Evolutionary conservation across 2,113 vertebrate species (phyloP).

Genomic region (Myotis davidii): DNA sequence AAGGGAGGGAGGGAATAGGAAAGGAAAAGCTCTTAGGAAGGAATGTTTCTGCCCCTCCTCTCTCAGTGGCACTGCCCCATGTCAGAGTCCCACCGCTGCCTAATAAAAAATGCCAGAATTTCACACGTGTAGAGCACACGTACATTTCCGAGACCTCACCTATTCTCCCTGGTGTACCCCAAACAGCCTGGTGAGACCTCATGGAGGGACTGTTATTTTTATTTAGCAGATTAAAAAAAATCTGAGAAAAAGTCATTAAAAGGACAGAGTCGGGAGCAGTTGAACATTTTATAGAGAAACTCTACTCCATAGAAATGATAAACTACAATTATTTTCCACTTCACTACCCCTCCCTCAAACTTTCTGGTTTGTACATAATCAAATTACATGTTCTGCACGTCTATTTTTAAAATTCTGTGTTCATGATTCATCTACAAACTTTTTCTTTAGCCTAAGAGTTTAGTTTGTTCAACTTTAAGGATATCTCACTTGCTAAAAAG

Average conservation of each 20-base stretch:
- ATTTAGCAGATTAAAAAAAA: conserved; percentile 14
- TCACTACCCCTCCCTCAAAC: not conserved
- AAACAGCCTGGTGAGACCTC: not conserved
- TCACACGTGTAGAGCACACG: not conserved
- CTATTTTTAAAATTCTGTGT: not conserved
- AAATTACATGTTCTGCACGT: not conserved
- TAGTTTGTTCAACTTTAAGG: not conserved
- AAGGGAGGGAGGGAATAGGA: not conserved
- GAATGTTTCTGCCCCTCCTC: not conserved
- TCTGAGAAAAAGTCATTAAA: not conserved
- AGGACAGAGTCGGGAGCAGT: not conserved
- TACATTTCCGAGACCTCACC: not conserved
- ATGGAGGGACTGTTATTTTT: not conserved
- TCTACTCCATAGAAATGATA: not conserved
- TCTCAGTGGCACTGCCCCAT: not conserved
- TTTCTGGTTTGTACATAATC: not conserved
- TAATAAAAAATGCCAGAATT: not conserved
- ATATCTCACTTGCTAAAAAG: conserved; percentile 28
- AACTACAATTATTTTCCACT: not conserved
- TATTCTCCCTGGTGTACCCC: not conserved
- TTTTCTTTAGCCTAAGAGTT: not conserved
- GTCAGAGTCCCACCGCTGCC: not conserved
- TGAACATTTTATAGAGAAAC: conserved; percentile 13
- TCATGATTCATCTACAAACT: not conserved
- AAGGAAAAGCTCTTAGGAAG: accelerated